phyloP scores from a whole-genome alignment of 1,140 invertebrate genomes.

The Bombus waltoni region DNA sequence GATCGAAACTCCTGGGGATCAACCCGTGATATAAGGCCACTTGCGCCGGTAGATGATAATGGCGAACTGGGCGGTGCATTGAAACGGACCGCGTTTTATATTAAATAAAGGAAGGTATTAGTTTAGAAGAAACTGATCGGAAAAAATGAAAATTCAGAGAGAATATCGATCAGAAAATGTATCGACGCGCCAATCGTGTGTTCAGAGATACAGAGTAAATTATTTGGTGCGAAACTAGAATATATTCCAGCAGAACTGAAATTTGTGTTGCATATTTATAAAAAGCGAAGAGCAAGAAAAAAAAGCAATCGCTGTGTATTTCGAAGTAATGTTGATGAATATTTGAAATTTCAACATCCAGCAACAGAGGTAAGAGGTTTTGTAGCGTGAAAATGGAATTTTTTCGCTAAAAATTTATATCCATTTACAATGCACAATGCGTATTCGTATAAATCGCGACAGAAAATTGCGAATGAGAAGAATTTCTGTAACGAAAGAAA shows the following conservation, averaged over 20 bases:
- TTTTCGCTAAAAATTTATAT: background rate
- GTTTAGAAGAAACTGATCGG: background rate
- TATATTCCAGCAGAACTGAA: background rate
- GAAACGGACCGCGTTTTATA: background rate
- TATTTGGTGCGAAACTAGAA: background rate
- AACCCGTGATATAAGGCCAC: constrained; percentile 38
- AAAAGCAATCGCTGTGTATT: background rate
- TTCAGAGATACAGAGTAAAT: background rate
- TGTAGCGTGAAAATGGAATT: too few relatives aligned
- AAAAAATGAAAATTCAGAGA: background rate
- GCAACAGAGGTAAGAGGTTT: background rate
- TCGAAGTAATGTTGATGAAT: background rate
- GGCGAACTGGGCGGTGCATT: constrained; percentile 2
- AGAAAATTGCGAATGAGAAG: background rate
- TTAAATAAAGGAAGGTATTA: background rate
- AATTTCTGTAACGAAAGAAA: too few relatives aligned
- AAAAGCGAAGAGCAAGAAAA: background rate
- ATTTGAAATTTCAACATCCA: background rate
- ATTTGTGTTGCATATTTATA: background rate
- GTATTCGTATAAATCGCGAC: background rate
- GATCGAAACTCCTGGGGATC: constrained; percentile 56
- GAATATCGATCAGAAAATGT: background rate
- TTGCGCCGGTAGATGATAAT: constrained; percentile 46
- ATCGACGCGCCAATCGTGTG: background rate
- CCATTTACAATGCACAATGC: background rate